Percentiles rank a stretch among this genome's conserved stretches.
These are phyloP conservation scores for Sceliomorpha sp. DNA, from an alignment of 2,888 invertebrate genomes.

Conservation along the genomic window DNA sequence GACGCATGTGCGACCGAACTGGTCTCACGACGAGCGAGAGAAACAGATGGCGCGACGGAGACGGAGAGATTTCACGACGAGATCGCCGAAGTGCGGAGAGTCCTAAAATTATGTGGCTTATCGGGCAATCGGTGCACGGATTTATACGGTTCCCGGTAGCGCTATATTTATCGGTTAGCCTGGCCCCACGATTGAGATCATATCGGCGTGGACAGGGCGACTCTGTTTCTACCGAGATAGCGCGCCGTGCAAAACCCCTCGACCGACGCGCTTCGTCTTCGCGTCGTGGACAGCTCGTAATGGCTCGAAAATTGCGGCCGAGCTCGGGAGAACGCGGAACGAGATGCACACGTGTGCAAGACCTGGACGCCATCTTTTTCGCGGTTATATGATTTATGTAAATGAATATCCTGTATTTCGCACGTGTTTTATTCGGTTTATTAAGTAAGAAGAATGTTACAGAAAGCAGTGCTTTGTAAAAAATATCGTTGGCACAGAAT, in stretches of 20 bases:
- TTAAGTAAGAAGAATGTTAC: no score
- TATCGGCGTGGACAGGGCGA: conserved; percentile 68
- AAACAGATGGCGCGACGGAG: no score
- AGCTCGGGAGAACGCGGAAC: no score
- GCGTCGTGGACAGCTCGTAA: conserved; percentile 34
- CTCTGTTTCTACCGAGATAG: conserved; percentile 58
- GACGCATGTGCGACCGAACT: conserved; percentile 21
- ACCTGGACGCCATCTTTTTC: no score
- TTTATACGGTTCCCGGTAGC: conserved; percentile 68
- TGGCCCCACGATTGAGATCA: conserved; percentile 67
- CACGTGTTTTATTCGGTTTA: no score
- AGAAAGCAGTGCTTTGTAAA: no score
- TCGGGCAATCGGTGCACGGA: conserved; percentile 65
- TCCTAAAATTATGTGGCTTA: conserved; percentile 71
- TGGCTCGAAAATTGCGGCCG: conserved; percentile 35
- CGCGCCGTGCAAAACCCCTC: conserved; percentile 28
- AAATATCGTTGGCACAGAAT: no score
- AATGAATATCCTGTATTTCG: no score
- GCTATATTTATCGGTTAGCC: conserved; percentile 67
- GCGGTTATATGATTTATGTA: no score
- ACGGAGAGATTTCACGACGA: conserved; percentile 60
- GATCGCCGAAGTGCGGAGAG: conserved; percentile 65
- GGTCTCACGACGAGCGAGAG: conserved; percentile 53
- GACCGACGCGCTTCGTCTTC: conserved; percentile 38
- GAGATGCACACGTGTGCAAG: no score